These are phyloP conservation scores for Pteria penguin DNA, from an alignment of 2,888 invertebrate species.

Conservation along the genomic window DNA sequence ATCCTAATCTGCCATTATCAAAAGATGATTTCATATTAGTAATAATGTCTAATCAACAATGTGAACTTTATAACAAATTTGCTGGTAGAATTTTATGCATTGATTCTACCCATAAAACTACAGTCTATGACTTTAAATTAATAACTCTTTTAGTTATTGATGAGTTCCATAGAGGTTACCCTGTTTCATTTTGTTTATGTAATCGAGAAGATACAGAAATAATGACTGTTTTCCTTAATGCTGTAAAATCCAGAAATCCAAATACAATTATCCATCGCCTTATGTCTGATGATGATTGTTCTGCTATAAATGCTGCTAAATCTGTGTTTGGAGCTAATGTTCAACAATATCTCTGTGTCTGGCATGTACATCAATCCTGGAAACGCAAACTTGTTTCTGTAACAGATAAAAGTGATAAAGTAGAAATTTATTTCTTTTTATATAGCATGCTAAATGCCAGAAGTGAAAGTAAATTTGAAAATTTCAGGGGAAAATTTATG, in stretches of 20 bases:
- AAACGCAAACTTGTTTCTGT: neutral
- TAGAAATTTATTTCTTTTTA: neutral
- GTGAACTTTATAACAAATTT: conserved; percentile 7
- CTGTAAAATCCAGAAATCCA: neutral
- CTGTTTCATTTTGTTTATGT: conserved; percentile 12
- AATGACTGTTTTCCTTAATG: conserved; percentile 7
- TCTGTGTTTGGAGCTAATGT: conserved; percentile 7
- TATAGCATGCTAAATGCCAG: neutral
- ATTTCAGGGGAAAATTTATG: neutral
- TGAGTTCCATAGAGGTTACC: too few relatives aligned
- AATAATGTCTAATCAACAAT: neutral
- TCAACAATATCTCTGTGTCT: conserved; percentile 10
- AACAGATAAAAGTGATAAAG: neutral
- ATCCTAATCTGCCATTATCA: neutral
- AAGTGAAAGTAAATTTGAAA: neutral
- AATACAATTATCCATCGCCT: neutral
- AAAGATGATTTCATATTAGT: conserved; percentile 11
- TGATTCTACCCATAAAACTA: conserved; percentile 12
- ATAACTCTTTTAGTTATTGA: conserved; percentile 1
- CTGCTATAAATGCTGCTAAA: conserved; percentile 2
- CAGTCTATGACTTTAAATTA: neutral
- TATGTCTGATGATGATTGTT: conserved; percentile 15
- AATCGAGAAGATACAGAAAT: conserved; percentile 7
- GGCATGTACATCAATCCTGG: neutral
- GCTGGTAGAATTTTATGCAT: neutral